Evolutionary conservation across 2,113 vertebrate species (phyloP), one percentile per base, ranked within the genome.

Genomic region (Paracanthobrama guichenoti): DNA sequence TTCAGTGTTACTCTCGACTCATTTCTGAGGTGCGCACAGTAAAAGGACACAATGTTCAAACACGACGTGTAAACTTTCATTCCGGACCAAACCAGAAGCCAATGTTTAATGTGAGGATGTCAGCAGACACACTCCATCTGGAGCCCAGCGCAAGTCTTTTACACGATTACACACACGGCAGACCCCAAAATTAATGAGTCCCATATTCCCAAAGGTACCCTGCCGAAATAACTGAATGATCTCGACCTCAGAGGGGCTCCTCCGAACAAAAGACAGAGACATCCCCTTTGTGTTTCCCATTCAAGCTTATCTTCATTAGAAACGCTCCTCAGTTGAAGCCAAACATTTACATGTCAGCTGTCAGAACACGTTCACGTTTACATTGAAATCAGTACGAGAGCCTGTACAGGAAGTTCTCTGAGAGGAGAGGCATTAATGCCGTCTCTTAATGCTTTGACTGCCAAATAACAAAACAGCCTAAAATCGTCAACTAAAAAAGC

Each of bases 121-220:
- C 26, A n/a, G 20, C 46, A 75, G 24, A 75, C 48, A 53, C 46
- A 28, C 13, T 26, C 46, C 24, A 28, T 55, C 73, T 53, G 44
- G n/a, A 69, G 0, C 11, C 59, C 59, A 62, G 24, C 26, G 59
- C n/a, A 62, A 42, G 20, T 42, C 35, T 11, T 39, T 72, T 72
- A 22, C 35, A 22, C 3, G 31, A 44, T 71, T 35, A 67, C 28
- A 67, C 60, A 64, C 28, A 67, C 39, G 53, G 12, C 74, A 39
- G 55, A n/a, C 6, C 22, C 20, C 76, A 78, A 35, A 60, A 24
- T 78, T 78, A 78, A 78, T 79, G 76, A 60, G 22, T 20, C 28
- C 74, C 28, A 0, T 55, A 76, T 78, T 78, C 76, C n/a, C 76
- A 9, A 44, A 0, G 39, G 55, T 1, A 0, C 35, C 76, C 76